Percentiles rank a stretch among this genome's conserved stretches.
Conservation (phyloP, 2,113 vertebrate species). For the Microtus pennsylvanicus region DNA sequence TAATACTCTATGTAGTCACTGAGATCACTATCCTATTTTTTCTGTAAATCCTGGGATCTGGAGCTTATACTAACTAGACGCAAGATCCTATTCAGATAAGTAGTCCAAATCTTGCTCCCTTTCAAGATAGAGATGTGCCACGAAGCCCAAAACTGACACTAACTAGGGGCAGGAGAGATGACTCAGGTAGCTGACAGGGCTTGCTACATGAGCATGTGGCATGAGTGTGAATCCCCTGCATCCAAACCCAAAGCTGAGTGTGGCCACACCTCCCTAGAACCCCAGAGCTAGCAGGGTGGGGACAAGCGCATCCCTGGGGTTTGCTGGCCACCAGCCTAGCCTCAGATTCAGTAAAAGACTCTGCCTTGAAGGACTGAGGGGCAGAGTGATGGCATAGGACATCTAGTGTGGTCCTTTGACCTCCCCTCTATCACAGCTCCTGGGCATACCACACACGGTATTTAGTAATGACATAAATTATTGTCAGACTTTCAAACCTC, state of each 20-base stretch:
- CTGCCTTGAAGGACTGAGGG: not conserved
- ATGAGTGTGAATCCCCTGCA: not conserved
- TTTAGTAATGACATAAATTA: not conserved
- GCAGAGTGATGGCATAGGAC: not conserved
- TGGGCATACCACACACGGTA: not conserved
- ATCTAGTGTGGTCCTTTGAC: not conserved
- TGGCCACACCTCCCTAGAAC: not conserved
- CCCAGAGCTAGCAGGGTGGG: not conserved
- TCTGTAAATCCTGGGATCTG: not conserved
- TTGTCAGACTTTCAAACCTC: not conserved
- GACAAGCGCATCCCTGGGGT: no score
- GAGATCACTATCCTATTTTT: not conserved
- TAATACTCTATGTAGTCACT: conserved; percentile 8
- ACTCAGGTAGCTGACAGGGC: not conserved
- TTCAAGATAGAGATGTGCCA: not conserved
- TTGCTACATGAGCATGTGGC: not conserved
- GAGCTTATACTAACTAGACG: not conserved
- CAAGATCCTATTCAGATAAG: conserved; percentile 20
- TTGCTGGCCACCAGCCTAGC: not conserved
- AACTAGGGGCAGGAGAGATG: not conserved
- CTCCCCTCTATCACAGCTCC: no score
- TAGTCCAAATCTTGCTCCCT: not conserved
- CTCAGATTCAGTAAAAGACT: not conserved
- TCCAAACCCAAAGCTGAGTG: not conserved
- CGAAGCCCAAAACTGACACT: not conserved